Evolutionary conservation across 2,888 invertebrate species (phyloP), one percentile per base, ranked within the genome.

Genomic region (Dynastes maya): DNA sequence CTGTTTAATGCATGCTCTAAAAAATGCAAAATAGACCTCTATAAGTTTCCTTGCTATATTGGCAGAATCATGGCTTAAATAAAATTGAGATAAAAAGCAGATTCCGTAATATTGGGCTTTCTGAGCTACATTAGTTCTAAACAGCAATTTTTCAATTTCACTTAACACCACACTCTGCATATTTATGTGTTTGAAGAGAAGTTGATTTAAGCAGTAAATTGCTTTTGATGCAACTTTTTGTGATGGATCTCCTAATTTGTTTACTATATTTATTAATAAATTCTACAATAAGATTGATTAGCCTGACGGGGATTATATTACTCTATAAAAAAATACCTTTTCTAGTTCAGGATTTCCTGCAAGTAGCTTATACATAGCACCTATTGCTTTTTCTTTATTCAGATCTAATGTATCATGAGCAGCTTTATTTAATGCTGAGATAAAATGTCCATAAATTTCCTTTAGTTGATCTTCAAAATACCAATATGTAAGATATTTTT

Each of bases 221-320:
- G 96, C 94, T 89, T 96, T 96, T 0, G 98, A 95, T 0, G 97
- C 97, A 0, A 98, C 94, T 84, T 96, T 95, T 83, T 94, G 93
- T 9, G 93, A 92, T 0, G 98, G 98, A 90, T 99, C 99, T 11
- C 99, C 99, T 9, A 99, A 90, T 88, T 99, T 99, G 88, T 99
- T 99, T 2, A 98, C 94, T 67, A 99, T 89, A 86, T 95, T 92
- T 0, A 93, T 91, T 1, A 99, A 88, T 4, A 99, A 89, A 86
- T 93, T 92, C 91, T 95, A 86, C 51, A 81, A 76, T 65, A 64
- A 16, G 67, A 22, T 37, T 1, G 45, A 70, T 61, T 11, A 67
- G 79, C 49, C 9, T 27, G n/a, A 61, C 65, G 11, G 53, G 22
- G 45, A 63, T 53, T 11, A 40, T 27, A 22, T 64, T 72, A 27